Evolutionary conservation across 1,140 invertebrate genomes (phyloP), one percentile per base, ranked within the genome.

Genomic region (Glossosoma conforme): DNA sequence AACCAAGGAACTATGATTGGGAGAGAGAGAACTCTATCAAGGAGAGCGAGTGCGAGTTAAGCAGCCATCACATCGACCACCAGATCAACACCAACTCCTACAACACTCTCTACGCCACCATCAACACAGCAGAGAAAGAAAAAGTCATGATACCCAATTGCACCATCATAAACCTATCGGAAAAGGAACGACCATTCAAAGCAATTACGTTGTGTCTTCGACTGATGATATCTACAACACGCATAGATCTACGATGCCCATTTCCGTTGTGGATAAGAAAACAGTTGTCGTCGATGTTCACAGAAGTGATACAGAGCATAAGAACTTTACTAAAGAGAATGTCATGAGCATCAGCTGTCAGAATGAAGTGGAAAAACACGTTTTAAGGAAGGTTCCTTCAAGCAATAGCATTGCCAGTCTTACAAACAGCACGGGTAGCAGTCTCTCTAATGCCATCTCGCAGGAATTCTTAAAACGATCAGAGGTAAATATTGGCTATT

Each of bases 101-200:
- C 37, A 56, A 42, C 44, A 52, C 24, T 46, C 54, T 6, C 42
- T 50, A 45, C 14, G 19, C 17, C 18, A 58, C 47, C 18, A 50
- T 47, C 8, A 33, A 46, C n/a, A 9, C 38, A 17, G 14, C 41
- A 3, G 48, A 44, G 22, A 50, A 38, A 17, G 56, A 58, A 6
- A 50, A 40, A 40, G 4, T 38, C 1, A 32, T 47, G 25, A 40
- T 51, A 40, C 69, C 76, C 43, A 80, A 80, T 64, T 76, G 79
- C 57, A 84, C 82, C 0, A 83, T 84, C 48, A 83, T 84, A 28
- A 83, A 82, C 68, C 66, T 84, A 52, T 78, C 80, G 5, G 82
- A 82, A 66, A 80, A 80, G 81, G 80, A 20, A 81, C 81, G 17
- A 82, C 78, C 2, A 84, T 84, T 55, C 77, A 79, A 58, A 80